phyloP scores from a whole-genome alignment of 2,888 invertebrate genomes.

The Choreutis nemorana region DNA sequence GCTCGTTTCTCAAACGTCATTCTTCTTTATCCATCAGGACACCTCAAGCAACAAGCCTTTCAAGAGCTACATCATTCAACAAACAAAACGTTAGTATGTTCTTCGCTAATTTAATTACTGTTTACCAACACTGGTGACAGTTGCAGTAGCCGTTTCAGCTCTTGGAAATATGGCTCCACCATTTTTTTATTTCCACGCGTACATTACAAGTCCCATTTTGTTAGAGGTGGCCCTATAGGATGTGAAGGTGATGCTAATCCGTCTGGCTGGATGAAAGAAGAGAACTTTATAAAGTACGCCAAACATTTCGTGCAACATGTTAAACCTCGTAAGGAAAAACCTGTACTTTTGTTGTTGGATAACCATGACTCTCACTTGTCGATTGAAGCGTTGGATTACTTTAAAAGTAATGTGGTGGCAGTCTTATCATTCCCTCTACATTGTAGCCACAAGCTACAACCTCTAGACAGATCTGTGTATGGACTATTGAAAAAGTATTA shows the following conservation, averaged over 20 bases:
- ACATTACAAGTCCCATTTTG: conserved; percentile 7
- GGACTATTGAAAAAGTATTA: conserved; percentile 11
- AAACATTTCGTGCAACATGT: conserved; percentile 7
- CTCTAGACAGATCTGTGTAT: conserved; percentile 9
- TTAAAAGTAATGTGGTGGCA: conserved; percentile 8
- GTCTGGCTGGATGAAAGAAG: conserved; percentile 11
- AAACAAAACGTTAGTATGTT: conserved; percentile 7
- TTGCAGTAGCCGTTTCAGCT: conserved; percentile 7
- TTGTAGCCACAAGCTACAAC: conserved; percentile 11
- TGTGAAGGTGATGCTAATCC: conserved; percentile 5
- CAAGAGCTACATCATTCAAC: conserved; percentile 9
- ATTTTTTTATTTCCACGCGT: conserved; percentile 8
- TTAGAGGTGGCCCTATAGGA: conserved; percentile 7
- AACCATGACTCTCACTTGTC: conserved; percentile 10
- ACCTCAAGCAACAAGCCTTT: conserved; percentile 8
- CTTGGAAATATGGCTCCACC: conserved; percentile 7
- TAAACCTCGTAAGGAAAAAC: conserved; percentile 4
- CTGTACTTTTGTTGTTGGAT: conserved; percentile 7
- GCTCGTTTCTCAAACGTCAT: conserved; percentile 6
- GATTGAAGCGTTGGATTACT: conserved; percentile 10
- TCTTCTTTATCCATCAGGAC: conserved; percentile 5
- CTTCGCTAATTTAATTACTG: conserved; percentile 7
- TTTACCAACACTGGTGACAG: conserved; percentile 5
- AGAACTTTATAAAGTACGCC: conserved; percentile 8
- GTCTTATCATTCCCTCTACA: conserved; percentile 11